Evolutionary conservation across 92 coral and sea anemone species (phyloP), one percentile per base, ranked within the genome.

Genomic region (Epizoanthus rinbou): DNA sequence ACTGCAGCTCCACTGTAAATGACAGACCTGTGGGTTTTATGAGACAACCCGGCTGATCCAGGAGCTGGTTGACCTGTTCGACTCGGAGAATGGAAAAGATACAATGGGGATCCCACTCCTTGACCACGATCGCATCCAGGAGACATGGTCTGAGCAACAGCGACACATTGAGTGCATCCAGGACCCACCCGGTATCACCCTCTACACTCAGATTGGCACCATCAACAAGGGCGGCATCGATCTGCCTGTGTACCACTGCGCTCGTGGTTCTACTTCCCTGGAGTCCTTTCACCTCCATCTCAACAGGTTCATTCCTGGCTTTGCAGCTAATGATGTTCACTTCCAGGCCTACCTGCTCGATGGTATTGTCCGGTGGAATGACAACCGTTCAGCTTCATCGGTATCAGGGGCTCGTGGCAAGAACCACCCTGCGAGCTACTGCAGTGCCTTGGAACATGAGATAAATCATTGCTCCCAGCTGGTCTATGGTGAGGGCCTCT

Each of bases 281-380:
- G 95, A 92, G 60, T 74, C 87, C 0, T 92, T 92, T 71, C 93
- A 92, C 28, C 80, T 89, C 3, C 91, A 92, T 69, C 28, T 92
- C 3, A 75, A 65, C 22, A 22, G 88, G 0, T 89, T 92, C 64
- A 87, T 92, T 2, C 95, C 93, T 2, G 95, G 89, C 59, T 66
- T 85, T 4, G 57, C 84, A 0, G 94, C 91, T 0, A 88, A 82
- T 41, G 89, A 75, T 17, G 47, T 79, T 0, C 64, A 87, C 74
- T 91, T 85, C 79, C 94, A 91, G 72, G 94, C 86, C 22, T 91
- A 75, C 60, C 80, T 91, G 37, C 73, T 88, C 0, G 89, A 87
- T 14, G 91, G 94, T 3, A 23, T 90, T 2, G 64, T 84, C 47
- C 65, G 82, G 31, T 88, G 89, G 94, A 88, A 90, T 43, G 69